These are phyloP conservation scores for Ardeotis arabs DNA, from an alignment of 2,113 vertebrate genomes.

Conservation along the genomic window DNA sequence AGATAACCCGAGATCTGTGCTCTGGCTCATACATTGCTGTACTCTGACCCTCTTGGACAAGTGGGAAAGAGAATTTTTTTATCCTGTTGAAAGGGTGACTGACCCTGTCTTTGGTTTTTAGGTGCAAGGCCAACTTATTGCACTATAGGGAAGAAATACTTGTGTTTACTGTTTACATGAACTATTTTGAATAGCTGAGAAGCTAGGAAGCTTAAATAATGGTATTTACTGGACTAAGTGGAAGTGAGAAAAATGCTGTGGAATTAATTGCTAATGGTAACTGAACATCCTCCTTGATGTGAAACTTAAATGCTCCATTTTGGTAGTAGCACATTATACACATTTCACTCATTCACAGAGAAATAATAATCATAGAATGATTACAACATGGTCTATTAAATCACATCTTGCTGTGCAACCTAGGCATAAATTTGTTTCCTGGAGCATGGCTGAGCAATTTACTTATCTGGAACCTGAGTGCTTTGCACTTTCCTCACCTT, in stretches of 20 bases:
- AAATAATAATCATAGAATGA: background rate
- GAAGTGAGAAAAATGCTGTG: background rate
- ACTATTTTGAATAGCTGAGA: background rate
- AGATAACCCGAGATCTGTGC: background rate
- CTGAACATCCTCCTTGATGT: background rate
- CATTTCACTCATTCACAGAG: background rate
- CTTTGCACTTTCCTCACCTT: background rate
- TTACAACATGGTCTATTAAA: background rate
- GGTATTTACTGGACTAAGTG: background rate
- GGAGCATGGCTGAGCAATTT: background rate
- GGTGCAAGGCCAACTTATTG: background rate
- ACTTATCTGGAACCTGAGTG: background rate
- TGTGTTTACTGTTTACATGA: background rate
- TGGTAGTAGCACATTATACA: background rate
- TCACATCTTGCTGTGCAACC: background rate
- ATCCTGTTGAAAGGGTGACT: background rate
- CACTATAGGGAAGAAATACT: background rate
- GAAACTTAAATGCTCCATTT: background rate
- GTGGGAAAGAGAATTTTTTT: background rate
- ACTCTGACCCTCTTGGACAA: background rate
- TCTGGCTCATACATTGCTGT: accelerated
- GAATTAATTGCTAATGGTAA: background rate
- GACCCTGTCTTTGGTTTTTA: background rate
- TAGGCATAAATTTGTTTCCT: background rate
- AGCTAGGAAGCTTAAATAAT: background rate